phyloP scores from a whole-genome alignment of 2,888 invertebrate genomes.

The Alcis repandata region DNA sequence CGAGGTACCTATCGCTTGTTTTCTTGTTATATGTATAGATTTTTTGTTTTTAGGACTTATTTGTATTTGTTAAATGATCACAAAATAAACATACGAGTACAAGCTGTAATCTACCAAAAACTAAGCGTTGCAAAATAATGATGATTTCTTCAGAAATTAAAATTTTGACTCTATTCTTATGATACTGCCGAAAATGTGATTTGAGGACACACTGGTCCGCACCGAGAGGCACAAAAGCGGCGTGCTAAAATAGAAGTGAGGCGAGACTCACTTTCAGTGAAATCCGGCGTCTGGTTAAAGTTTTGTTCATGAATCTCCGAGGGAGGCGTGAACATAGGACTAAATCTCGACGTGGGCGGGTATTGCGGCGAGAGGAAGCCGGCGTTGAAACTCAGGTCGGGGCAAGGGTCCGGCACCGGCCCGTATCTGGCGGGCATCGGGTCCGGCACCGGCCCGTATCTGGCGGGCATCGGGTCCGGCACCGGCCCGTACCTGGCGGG shows the following conservation, averaged over 20 bases:
- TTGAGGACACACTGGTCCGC: constrained; percentile 23
- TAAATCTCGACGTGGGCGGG: constrained; percentile 16
- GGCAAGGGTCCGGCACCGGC: constrained; percentile 26
- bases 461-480: constrained; percentile 21
- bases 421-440: no score
- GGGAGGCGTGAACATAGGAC: constrained; percentile 26
- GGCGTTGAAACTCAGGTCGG: constrained; percentile 23
- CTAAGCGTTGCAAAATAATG: constrained; percentile 32
- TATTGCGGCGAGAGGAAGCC: constrained; percentile 27
- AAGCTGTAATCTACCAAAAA: constrained; percentile 30
- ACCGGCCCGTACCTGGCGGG: constrained; percentile 17
- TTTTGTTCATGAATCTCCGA: constrained; percentile 21
- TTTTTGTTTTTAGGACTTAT: neutral
- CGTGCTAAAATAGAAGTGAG: constrained; percentile 21
- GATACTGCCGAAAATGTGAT: constrained; percentile 9
- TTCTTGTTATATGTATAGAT: no score
- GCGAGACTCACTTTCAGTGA: constrained; percentile 36
- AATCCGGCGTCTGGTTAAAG: constrained; percentile 34
- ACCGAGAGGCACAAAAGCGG: constrained; percentile 36
- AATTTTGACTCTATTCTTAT: neutral
- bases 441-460: constrained; percentile 18
- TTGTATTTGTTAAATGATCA: neutral
- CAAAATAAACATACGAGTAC: constrained; percentile 29
- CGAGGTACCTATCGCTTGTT: no score
- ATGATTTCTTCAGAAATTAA: constrained; percentile 19